Conservation (phyloP, 2,797 vertebrate genomes). For the Rhadinocentrus ornatus region DNA sequence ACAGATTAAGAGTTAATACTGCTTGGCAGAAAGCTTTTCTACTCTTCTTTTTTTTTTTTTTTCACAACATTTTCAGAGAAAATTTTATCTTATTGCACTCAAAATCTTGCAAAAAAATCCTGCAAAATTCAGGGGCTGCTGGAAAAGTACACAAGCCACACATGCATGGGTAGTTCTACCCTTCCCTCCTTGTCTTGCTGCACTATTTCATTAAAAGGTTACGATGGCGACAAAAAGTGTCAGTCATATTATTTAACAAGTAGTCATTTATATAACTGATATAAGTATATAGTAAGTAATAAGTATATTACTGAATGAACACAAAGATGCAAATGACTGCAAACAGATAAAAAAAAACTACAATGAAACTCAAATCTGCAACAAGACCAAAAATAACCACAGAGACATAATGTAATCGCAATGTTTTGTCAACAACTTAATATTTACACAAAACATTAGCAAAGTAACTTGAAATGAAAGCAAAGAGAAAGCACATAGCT, state of each 20-base stretch:
- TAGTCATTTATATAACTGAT: neutral
- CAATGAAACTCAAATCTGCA: neutral
- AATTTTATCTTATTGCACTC: neutral
- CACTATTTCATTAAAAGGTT: constrained; percentile 2
- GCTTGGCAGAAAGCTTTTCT: constrained; percentile 19
- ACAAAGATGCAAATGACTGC: neutral
- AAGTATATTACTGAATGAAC: neutral
- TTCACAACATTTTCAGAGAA: neutral
- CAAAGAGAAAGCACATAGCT: neutral
- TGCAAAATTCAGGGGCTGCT: neutral
- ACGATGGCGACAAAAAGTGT: neutral
- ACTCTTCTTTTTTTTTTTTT: neutral
- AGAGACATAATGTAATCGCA: neutral
- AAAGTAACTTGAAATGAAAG: neutral
- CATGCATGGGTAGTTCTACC: neutral
- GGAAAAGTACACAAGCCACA: neutral
- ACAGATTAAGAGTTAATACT: constrained; percentile 50
- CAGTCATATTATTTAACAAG: neutral
- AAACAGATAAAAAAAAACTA: neutral
- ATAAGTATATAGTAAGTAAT: neutral
- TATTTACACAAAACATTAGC: no score
- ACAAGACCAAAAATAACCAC: neutral
- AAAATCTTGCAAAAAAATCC: neutral
- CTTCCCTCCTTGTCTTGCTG: neutral
- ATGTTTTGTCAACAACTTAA: neutral